phyloP scores from a whole-genome alignment of 2,797 vertebrate species.

The Danionella dracula region DNA sequence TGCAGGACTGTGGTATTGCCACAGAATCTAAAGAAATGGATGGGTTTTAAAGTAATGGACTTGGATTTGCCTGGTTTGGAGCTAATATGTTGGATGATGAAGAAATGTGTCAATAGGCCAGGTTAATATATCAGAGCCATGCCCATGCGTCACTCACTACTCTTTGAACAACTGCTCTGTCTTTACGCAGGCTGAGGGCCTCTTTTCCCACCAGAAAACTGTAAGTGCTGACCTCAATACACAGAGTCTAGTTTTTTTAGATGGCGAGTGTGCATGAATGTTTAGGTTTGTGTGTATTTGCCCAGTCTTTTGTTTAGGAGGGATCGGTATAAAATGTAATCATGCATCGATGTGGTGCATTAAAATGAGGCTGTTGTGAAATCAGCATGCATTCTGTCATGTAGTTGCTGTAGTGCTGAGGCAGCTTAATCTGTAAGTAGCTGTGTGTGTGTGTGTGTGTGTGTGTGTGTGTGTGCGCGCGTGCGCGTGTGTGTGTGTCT shows the following conservation, averaged over 20 bases:
- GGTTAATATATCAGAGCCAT: constrained; percentile 36
- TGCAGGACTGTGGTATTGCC: too few relatives aligned
- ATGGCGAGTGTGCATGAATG: not conserved
- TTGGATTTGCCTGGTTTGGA: constrained; percentile 6
- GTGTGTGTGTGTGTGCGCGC: not conserved
- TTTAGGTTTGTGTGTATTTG: too few relatives aligned
- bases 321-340: not conserved
- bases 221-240: constrained; percentile 45
- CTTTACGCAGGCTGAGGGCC: constrained; percentile 54
- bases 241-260: constrained; percentile 17
- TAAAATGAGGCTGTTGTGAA: not conserved
- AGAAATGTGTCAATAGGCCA: constrained; percentile 39
- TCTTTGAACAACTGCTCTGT: constrained; percentile 50
- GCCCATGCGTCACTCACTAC: constrained; percentile 27
- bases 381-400: constrained; percentile 7
- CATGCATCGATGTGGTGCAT: constrained; percentile 1
- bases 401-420: not conserved
- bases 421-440: not conserved
- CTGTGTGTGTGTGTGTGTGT: not conserved
- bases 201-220: constrained; percentile 55
- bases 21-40: too few relatives aligned
- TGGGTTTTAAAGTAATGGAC: not conserved
- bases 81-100: constrained; percentile 27
- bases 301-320: not conserved
- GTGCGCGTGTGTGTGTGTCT: not conserved